These are phyloP conservation scores for Phyllopteryx taeniolatus DNA, from an alignment of 2,113 vertebrate species.

Conservation along the genomic window DNA sequence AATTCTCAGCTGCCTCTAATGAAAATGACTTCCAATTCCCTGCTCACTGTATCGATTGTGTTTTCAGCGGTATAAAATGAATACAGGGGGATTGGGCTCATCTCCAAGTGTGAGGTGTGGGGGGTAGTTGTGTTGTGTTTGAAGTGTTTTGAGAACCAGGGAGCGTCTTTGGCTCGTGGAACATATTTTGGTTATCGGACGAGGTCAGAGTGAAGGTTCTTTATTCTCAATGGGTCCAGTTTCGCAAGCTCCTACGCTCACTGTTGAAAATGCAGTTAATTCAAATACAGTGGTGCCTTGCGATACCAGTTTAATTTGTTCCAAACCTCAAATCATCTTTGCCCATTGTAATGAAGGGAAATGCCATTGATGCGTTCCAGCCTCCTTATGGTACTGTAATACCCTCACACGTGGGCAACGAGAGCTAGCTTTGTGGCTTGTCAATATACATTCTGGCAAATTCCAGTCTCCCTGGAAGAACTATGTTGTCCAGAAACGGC, in stretches of 20 bases:
- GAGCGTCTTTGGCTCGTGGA: neutral
- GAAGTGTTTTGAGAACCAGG: neutral
- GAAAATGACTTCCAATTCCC: constrained; percentile 79
- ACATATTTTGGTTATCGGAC: neutral
- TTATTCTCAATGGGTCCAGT: neutral
- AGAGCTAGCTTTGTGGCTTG: no score
- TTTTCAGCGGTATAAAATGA: constrained; percentile 77
- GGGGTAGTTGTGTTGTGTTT: neutral
- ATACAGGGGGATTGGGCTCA: constrained; percentile 48
- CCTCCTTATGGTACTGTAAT: no score
- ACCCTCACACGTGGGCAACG: no score
- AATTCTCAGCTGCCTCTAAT: constrained; percentile 68
- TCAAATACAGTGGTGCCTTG: no score
- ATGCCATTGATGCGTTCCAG: no score
- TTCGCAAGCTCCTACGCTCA: neutral
- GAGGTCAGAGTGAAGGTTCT: neutral
- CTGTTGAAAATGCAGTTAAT: no score
- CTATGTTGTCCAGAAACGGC: no score
- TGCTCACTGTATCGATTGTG: constrained; percentile 74
- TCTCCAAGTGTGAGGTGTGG: constrained; percentile 33
- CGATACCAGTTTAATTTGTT: no score
- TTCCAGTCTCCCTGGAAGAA: no score
- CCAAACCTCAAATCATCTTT: no score
- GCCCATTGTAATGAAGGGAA: no score
- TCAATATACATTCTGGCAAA: no score